phyloP scores from a whole-genome alignment of 2,797 vertebrate genomes.

The Pyrocephalus nanus region DNA sequence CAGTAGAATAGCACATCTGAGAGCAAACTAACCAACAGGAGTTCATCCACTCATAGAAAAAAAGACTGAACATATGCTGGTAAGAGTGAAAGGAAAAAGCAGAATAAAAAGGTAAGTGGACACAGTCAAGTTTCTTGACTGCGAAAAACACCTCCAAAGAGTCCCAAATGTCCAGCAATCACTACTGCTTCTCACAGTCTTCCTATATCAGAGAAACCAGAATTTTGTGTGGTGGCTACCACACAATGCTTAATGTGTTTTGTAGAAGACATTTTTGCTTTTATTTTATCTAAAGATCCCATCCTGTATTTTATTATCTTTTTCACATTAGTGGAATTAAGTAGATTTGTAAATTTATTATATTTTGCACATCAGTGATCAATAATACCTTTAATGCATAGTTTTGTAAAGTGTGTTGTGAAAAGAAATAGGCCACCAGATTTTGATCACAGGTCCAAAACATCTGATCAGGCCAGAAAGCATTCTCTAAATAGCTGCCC shows the following conservation, averaged over 20 bases:
- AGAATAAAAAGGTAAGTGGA: not conserved
- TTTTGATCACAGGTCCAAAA: not conserved
- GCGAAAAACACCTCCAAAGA: not conserved
- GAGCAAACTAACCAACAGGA: not conserved
- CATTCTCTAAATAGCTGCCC: not conserved
- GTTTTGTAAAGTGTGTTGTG: not conserved
- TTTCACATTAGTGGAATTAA: not conserved
- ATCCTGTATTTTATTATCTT: not conserved
- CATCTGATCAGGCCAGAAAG: not conserved
- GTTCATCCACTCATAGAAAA: not conserved
- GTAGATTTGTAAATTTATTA: not conserved
- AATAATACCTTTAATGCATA: not conserved
- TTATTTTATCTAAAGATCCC: not conserved
- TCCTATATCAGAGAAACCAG: not conserved
- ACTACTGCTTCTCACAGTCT: not conserved
- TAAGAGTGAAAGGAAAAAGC: not conserved
- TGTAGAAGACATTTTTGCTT: not conserved
- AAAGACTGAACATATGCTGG: not conserved
- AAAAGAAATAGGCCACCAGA: not conserved
- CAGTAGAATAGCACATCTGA: not conserved
- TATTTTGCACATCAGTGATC: not conserved
- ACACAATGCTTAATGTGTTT: not conserved
- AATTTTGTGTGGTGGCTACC: not conserved
- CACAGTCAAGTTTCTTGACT: not conserved
- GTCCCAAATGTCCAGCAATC: not conserved